phyloP scores from a whole-genome alignment of 2,113 vertebrate species.

The Chlorocebus sabaeus region DNA sequence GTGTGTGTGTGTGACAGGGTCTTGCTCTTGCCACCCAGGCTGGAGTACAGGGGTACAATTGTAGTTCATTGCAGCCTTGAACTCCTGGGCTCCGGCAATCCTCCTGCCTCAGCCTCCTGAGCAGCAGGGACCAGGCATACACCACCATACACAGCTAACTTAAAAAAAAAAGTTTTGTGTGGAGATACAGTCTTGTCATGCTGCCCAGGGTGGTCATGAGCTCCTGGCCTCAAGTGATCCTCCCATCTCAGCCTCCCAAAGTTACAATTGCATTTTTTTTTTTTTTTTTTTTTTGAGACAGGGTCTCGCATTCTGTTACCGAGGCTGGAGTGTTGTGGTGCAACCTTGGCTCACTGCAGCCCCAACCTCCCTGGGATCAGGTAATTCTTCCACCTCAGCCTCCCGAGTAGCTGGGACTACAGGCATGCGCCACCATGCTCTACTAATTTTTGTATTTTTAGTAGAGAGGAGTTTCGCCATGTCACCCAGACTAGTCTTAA shows the following conservation, averaged over 20 bases:
- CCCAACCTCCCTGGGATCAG: background rate
- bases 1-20: background rate
- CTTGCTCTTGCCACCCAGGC: background rate
- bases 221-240: too few relatives aligned
- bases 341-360: background rate
- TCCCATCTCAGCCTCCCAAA: too few relatives aligned
- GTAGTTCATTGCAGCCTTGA: background rate
- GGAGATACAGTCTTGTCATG: too few relatives aligned
- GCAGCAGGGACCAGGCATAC: background rate
- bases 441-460: background rate
- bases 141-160: background rate
- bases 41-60: background rate
- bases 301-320: background rate
- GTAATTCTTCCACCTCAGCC: background rate
- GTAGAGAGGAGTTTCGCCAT: background rate
- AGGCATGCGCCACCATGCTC: background rate
- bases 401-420: background rate
- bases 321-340: background rate
- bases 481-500: background rate
- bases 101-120: background rate
- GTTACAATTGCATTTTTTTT: background rate
- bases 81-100: background rate
- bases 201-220: too few relatives aligned
- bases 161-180: too few relatives aligned
- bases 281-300: background rate